These are phyloP conservation scores for Gobius niger DNA, from an alignment of 2,113 vertebrate species.

Conservation along the genomic window DNA sequence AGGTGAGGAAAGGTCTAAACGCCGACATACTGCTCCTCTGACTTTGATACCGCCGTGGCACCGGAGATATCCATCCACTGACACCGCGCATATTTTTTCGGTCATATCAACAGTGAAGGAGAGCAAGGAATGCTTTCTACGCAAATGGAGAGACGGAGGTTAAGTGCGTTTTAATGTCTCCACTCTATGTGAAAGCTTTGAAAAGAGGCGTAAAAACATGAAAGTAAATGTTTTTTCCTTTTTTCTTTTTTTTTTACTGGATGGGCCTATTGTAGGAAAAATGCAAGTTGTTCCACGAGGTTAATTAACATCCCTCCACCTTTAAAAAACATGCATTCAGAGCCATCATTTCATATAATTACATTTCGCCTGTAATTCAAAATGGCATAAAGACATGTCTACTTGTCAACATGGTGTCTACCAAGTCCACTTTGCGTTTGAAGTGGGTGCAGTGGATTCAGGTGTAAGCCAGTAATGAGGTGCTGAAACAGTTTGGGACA, in stretches of 20 bases:
- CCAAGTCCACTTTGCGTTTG: slow-evolving; percentile 6
- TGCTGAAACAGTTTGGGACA: slow-evolving; percentile 18
- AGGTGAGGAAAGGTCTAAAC: slow-evolving; percentile 72
- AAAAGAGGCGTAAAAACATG: slow-evolving; percentile 2
- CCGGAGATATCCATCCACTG: slow-evolving; percentile 40
- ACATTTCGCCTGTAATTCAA: neutral
- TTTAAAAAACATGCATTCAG: slow-evolving; percentile 12
- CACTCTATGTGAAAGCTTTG: slow-evolving; percentile 8
- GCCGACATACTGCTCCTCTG: slow-evolving; percentile 54
- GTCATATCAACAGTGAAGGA: slow-evolving; percentile 19
- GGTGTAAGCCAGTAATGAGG: slow-evolving; percentile 19
- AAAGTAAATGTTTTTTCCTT: neutral
- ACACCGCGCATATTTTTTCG: slow-evolving; percentile 3
- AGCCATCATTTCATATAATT: neutral
- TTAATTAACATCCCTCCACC: neutral
- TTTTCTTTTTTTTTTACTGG: neutral
- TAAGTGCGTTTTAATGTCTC: slow-evolving; percentile 12
- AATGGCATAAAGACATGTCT: neutral
- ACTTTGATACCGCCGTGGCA: slow-evolving; percentile 48
- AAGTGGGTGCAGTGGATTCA: neutral
- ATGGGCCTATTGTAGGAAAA: neutral
- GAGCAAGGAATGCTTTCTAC: neutral
- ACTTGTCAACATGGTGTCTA: neutral
- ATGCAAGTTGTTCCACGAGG: slow-evolving; percentile 2
- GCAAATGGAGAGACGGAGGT: slow-evolving; percentile 18